A percentile compares a stretch with the other conserved stretches of the same genome.
Conservation (phyloP, 1,140 invertebrate genomes). For the Lordiphosa collinella region DNA sequence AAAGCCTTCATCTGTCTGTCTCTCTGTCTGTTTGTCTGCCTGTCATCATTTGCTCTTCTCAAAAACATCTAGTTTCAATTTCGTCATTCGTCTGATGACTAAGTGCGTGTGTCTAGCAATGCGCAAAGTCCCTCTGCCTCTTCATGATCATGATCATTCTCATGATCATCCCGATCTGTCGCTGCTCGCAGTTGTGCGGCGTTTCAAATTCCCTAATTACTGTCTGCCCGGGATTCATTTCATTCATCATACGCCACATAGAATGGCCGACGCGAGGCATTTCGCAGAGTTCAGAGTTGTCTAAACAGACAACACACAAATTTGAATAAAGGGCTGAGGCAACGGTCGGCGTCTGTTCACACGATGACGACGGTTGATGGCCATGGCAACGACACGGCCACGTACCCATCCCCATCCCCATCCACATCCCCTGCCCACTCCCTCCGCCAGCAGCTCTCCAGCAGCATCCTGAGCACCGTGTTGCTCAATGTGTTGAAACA, state of each 20-base stretch:
- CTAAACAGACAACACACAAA: constrained; percentile 15
- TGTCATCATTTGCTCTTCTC: no score
- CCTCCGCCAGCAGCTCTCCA: not conserved
- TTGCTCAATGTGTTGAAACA: constrained; percentile 76
- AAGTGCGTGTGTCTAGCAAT: constrained; percentile 11
- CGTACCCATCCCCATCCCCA: not conserved
- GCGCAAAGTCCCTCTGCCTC: not conserved
- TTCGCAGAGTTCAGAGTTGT: constrained; percentile 1
- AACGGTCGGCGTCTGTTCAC: constrained; percentile 52
- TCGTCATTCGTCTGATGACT: constrained; percentile 19
- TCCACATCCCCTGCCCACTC: not conserved
- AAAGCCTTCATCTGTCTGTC: no score
- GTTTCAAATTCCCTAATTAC: constrained; percentile 57
- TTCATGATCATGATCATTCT: not conserved
- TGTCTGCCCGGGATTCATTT: constrained; percentile 44
- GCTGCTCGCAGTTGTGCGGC: constrained; percentile 17
- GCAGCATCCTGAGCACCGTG: constrained; percentile 29
- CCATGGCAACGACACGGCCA: not conserved
- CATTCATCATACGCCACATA: constrained; percentile 55
- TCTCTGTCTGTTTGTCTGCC: no score
- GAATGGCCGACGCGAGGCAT: constrained; percentile 5
- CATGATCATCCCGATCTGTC: not conserved
- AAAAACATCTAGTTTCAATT: no score
- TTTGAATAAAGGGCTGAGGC: constrained; percentile 14
- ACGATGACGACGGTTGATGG: constrained; percentile 19